Percentiles rank a stretch among this genome's conserved stretches.
Conservation (phyloP, 2,888 invertebrate species). For the Eueremaeus valkanovi region DNA sequence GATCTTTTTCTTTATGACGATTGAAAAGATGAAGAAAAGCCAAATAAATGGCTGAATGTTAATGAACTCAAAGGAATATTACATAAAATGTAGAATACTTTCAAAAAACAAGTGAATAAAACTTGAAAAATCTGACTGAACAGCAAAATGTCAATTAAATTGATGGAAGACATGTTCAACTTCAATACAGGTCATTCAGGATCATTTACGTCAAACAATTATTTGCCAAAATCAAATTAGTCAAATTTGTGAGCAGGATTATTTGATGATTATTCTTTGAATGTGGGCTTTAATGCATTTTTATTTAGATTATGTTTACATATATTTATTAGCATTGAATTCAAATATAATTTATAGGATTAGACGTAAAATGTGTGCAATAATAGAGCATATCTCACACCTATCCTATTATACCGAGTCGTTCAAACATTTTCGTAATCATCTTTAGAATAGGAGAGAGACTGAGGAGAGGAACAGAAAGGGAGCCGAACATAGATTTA, state of each 20-base stretch:
- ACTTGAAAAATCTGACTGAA: no score
- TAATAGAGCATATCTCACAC: constrained; percentile 7
- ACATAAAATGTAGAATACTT: no score
- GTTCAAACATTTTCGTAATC: neutral
- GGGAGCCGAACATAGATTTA: neutral
- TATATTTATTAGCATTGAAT: neutral
- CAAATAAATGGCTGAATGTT: no score
- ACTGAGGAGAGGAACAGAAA: neutral
- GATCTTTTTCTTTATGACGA: no score
- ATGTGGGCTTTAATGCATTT: neutral
- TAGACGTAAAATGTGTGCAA: neutral
- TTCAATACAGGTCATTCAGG: no score
- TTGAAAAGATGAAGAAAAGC: no score
- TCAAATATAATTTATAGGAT: neutral
- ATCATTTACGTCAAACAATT: neutral
- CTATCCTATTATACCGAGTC: neutral
- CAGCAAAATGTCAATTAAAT: no score
- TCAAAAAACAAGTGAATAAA: no score
- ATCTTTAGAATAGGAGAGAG: neutral
- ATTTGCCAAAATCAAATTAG: neutral
- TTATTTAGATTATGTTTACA: neutral
- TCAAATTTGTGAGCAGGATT: neutral
- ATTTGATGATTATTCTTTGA: no score
- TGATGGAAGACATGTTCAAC: no score
- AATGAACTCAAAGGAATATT: no score